Conservation (phyloP, 2,888 invertebrate genomes). For the Adineta ricciae region DNA sequence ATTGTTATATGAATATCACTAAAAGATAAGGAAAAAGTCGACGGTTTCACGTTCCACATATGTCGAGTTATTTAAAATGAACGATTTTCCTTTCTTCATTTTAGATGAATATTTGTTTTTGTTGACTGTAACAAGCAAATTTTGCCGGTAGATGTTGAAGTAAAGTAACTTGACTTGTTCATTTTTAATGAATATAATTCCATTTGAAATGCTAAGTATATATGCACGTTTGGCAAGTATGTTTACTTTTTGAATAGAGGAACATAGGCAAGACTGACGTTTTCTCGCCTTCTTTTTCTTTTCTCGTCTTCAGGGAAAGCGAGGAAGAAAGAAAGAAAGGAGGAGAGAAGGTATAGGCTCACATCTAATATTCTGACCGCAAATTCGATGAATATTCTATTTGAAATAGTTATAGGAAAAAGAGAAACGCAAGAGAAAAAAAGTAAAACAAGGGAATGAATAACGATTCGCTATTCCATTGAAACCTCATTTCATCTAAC, state of each 20-base stretch:
- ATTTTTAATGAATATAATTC: too few species aligned
- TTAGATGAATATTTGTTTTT: too few species aligned
- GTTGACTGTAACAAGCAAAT: too few species aligned
- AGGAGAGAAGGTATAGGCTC: not conserved
- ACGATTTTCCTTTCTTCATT: too few species aligned
- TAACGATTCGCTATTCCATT: not conserved
- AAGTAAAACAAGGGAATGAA: not conserved
- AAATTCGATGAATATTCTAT: not conserved
- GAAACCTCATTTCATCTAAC: too few species aligned
- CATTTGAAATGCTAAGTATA: too few species aligned
- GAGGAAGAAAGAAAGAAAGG: not conserved
- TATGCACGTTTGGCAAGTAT: not conserved
- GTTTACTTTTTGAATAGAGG: not conserved
- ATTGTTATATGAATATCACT: not conserved
- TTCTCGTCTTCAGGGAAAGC: not conserved
- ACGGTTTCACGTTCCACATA: not conserved
- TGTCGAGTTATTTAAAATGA: too few species aligned
- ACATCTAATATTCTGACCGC: not conserved
- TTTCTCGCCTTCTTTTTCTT: not conserved
- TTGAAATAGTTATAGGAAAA: not conserved
- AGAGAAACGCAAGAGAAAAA: not conserved
- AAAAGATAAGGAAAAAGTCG: not conserved
- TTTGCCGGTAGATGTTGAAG: too few species aligned
- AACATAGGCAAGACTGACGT: not conserved
- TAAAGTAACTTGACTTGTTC: too few species aligned